Percentiles rank a stretch among this genome's conserved stretches.
phyloP scores from a whole-genome alignment of 2,888 invertebrate genomes.

The Megamerina dolium region DNA sequence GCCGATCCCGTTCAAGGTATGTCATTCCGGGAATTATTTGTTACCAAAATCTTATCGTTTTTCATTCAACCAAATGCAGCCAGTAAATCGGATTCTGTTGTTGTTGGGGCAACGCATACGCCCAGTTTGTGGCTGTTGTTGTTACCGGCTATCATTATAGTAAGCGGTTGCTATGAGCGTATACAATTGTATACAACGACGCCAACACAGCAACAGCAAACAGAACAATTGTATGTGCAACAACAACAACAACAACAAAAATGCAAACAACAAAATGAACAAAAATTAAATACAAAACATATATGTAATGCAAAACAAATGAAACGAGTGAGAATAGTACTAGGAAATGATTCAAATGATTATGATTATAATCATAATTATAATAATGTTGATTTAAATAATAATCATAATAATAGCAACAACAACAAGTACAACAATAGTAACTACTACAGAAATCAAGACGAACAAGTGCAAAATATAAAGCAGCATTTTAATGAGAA shows the following conservation, averaged over 20 bases:
- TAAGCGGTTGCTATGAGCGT: conserved; percentile 26
- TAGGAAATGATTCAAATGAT: too few species aligned
- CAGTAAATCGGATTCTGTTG: conserved; percentile 38
- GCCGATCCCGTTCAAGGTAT: conserved; percentile 67
- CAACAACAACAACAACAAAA: conserved; percentile 12
- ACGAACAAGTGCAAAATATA: too few species aligned
- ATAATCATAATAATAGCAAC: conserved; percentile 1
- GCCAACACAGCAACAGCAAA: not conserved
- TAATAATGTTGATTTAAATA: too few species aligned
- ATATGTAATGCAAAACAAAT: too few species aligned
- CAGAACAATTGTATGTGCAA: conserved; percentile 11
- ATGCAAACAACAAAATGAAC: conserved; percentile 1
- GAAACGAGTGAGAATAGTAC: too few species aligned
- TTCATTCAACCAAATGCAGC: conserved; percentile 49
- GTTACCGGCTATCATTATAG: conserved; percentile 29
- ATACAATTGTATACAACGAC: conserved; percentile 14
- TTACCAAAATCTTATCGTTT: conserved; percentile 50
- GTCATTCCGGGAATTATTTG: conserved; percentile 50
- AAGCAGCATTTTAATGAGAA: conserved; percentile 8
- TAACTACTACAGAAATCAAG: conserved; percentile 8
- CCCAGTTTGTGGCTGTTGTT: conserved; percentile 32
- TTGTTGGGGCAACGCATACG: conserved; percentile 31
- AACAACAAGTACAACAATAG: conserved; percentile 9
- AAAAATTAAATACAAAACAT: not conserved
- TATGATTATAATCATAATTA: too few species aligned